Conservation (phyloP, 2,113 vertebrate species). For the Neogale vison region DNA sequence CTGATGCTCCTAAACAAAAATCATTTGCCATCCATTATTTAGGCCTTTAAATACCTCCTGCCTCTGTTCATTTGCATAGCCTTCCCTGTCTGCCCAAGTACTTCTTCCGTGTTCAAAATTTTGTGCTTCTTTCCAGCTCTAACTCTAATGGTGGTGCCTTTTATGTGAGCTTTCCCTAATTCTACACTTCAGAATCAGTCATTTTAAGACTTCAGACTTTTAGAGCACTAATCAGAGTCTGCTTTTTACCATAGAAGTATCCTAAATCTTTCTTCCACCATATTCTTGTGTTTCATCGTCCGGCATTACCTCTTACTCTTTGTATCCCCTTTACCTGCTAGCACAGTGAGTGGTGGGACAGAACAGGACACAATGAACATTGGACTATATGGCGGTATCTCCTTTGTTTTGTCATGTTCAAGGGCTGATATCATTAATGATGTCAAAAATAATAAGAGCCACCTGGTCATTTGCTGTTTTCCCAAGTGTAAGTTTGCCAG, state of each 20-base stretch:
- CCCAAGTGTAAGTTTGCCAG: background rate
- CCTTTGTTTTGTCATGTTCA: constrained; percentile 22
- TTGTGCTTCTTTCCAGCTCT: background rate
- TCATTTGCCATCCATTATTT: background rate
- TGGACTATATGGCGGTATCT: background rate
- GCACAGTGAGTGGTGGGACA: background rate
- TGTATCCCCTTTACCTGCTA: background rate
- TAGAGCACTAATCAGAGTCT: background rate
- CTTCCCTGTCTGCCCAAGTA: background rate
- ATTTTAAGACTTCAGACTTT: background rate
- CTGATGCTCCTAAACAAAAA: background rate
- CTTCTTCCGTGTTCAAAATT: constrained; percentile 27
- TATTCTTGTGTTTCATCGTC: background rate
- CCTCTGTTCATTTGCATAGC: background rate
- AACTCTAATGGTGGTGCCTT: background rate
- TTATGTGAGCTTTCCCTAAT: constrained; percentile 13
- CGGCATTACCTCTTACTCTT: background rate
- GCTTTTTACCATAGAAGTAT: background rate
- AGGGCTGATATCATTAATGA: background rate
- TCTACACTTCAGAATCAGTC: background rate
- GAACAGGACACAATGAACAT: background rate
- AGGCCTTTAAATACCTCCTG: background rate
- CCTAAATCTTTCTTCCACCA: background rate
- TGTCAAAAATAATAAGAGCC: constrained; percentile 2
- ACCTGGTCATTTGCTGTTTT: constrained; percentile 30